Evolutionary conservation across 1,140 invertebrate genomes (phyloP).

Genomic region (Zeugodacus cucurbitae): DNA sequence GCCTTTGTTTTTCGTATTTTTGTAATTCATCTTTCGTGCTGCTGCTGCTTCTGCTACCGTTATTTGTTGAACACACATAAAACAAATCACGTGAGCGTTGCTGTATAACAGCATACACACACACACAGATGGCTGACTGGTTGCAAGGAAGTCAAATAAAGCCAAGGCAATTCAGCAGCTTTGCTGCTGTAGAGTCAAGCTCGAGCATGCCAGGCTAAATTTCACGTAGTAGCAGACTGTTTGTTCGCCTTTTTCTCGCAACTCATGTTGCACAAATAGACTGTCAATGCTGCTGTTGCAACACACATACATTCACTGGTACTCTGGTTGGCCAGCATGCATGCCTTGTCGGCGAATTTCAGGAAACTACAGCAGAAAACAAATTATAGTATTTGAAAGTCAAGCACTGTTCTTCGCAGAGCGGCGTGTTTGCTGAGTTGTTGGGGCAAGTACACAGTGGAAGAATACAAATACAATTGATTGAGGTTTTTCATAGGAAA

Average conservation of each 20-base stretch:
- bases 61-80: not conserved
- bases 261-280: not conserved
- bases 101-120: not conserved
- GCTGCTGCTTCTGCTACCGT: not conserved
- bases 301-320: not conserved
- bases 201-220: not conserved
- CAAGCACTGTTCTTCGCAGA: not conserved
- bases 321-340: not conserved
- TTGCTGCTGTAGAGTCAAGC: not conserved
- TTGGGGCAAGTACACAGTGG: not conserved
- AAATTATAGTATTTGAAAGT: not conserved
- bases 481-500: not conserved
- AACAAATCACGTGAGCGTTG: not conserved
- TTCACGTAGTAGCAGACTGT: not conserved
- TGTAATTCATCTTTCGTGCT: conserved; percentile 1
- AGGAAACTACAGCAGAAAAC: not conserved
- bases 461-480: not conserved
- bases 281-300: not conserved
- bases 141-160: not conserved
- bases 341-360: not conserved
- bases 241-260: not conserved
- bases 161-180: not conserved
- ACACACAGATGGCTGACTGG: too few relatives aligned
- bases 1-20: not conserved
- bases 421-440: not conserved